Evolutionary conservation across 2,797 vertebrate species (phyloP).

Genomic region (Darevskia mixta): DNA sequence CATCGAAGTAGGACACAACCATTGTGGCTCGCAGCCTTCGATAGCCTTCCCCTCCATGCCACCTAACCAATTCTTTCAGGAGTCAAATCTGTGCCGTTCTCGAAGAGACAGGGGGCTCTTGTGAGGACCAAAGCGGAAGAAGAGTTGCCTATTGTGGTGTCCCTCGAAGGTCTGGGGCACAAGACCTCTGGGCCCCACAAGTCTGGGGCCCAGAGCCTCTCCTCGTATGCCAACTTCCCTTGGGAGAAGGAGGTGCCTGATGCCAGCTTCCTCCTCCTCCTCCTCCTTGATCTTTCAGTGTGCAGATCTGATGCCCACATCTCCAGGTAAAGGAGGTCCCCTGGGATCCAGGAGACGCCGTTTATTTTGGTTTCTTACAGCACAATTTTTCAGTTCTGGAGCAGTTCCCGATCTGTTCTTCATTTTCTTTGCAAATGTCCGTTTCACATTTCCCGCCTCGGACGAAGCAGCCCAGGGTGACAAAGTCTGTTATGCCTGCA

Average conservation of each 20-base stretch:
- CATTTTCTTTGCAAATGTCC: not conserved
- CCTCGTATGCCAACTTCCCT: not conserved
- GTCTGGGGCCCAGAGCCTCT: too few relatives aligned
- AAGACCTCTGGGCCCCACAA: too few relatives aligned
- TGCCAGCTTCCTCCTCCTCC: not conserved
- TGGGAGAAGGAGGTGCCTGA: not conserved
- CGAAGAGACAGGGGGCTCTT: not conserved
- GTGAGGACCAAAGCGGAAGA: not conserved
- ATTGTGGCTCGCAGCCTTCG: too few relatives aligned
- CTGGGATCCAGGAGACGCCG: not conserved
- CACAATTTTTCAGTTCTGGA: constrained; percentile 17
- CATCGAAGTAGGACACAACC: too few relatives aligned
- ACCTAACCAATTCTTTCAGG: too few relatives aligned
- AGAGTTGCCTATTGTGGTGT: not conserved
- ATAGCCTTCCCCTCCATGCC: too few relatives aligned
- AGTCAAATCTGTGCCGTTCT: not conserved
- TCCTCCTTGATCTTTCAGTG: not conserved
- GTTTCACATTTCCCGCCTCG: constrained; percentile 29
- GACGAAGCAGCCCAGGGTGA: constrained; percentile 25
- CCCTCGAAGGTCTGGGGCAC: not conserved
- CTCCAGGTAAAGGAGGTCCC: too few relatives aligned
- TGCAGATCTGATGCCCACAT: not conserved
- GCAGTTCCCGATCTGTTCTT: constrained; percentile 26
- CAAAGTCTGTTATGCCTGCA: constrained; percentile 16
- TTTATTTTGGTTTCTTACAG: constrained; percentile 28